Evolutionary conservation across 2,888 invertebrate genomes (phyloP), one percentile per base, ranked within the genome.

Genomic region (Ormia ochracea): DNA sequence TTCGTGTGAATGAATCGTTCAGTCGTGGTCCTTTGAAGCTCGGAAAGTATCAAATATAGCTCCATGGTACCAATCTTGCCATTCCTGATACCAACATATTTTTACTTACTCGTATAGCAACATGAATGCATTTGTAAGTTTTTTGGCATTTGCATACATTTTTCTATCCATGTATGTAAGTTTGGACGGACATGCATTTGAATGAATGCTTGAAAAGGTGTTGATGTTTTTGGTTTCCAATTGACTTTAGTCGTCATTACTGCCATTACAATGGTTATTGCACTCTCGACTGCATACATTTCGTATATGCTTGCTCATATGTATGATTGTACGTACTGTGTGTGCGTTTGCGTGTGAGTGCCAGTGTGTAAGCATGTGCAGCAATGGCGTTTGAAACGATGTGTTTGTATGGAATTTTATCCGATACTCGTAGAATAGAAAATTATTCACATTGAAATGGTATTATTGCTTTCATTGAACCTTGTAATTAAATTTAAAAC

Each of bases 401-500:
- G 69, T 58, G 33, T 69, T 45, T 65, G 65, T 76, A 12, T 70
- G 76, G 69, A 76, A 76, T 70, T 76, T 76, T 70, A 38, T 69
- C 43, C 66, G n/a, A n/a, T n/a, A n/a, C n/a, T n/a, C 59, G 43
- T 54, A 28, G 28, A 14, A 76, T 70, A 56, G 69, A 76, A 70
- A 76, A 69, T 76, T 70, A 70, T 76, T 70, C 63, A 56, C 33
- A 63, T 69, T 63, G 43, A 52, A 52, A 63, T 74, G 45, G 54
- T 61, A 48, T 68, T 69, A 38, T 69, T 69, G 72, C 52, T 75
- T 65, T 79, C 77, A 63, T 59, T 72, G 59, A 68, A 81, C 63
- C 81, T 78, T 72, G 73, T 81, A 82, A 82, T 83, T 83, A 78
- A 81, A 82, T 79, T 78, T 66, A 73, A 81, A 78, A 82, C 83